Evolutionary conservation across 2,113 vertebrate genomes (phyloP), one percentile per base, ranked within the genome.

Genomic region (Eclectus roratus): DNA sequence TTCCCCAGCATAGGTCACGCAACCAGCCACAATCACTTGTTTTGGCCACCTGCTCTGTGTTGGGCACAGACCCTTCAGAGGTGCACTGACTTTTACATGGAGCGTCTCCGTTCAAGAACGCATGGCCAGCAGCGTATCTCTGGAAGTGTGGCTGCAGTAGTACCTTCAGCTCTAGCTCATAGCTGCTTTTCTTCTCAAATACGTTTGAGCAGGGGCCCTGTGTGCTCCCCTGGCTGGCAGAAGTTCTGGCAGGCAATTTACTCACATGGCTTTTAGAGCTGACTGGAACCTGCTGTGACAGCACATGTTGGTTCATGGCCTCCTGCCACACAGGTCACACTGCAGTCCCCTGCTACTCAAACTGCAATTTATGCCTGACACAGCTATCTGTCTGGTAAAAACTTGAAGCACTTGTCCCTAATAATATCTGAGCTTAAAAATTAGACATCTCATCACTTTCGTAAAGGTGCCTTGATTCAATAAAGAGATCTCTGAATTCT

Each of bases 41-140:
- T 44, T 43, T 3, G 2, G 12, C 8, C 60, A 63, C 27, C 39
- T 23, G 58, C 4, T 1, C 2, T 0, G 3, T 47, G 27, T 0
- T 16, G 46, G 27, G 43, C 19, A 16, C 14, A 37, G 28, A 46
- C 21, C 37, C 66, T 19, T 27, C 35, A 72, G 55, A 83, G 68
- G 29, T 35, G 25, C 4, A 5, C 23, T 10, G 43, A 68, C 55
- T 85, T 78, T 17, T 24, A 55, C 7, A 7, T 0, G 27, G 72
- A 65, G 33, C 3, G 8, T 11, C 15, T 56, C 50, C 21, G 28
- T 53, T 61, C 56, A 27, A n/a, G 63, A 35, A 29, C 0, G 3
- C 37, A 76, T 52, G 47, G 47, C 73, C 65, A 70, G 78, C 28
- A 63, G 35, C 1, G 0, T 1, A 15, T 11, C 53, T 84, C 50